Percentiles rank a stretch among this genome's conserved stretches.
These are phyloP conservation scores for Delphinus delphis DNA, from an alignment of 2,113 vertebrate genomes.

Conservation along the genomic window DNA sequence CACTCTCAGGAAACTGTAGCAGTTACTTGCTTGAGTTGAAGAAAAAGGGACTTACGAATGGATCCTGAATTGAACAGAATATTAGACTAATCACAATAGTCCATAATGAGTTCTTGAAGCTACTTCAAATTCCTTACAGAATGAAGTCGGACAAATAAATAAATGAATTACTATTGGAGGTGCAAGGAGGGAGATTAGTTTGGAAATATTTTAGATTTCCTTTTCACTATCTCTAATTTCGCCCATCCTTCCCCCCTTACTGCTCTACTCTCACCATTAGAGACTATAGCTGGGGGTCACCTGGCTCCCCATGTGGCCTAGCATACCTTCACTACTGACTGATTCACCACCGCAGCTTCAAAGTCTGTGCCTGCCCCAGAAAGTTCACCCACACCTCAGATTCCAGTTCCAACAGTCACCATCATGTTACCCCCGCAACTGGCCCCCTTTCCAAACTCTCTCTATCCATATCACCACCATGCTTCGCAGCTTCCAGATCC, in stretches of 20 bases:
- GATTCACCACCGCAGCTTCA: background rate
- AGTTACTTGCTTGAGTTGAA: slow-evolving; percentile 53
- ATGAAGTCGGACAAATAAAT: slow-evolving; percentile 47
- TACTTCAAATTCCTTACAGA: slow-evolving; percentile 38
- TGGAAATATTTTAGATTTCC: slow-evolving; percentile 37
- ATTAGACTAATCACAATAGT: slow-evolving; percentile 48
- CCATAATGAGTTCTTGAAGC: slow-evolving; percentile 39
- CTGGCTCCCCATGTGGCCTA: background rate
- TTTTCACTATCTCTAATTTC: background rate
- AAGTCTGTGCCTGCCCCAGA: background rate
- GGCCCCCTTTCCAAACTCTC: background rate
- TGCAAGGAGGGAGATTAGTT: background rate
- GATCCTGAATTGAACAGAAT: slow-evolving; percentile 25
- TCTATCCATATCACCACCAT: background rate
- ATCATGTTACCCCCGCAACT: background rate
- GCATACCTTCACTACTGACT: background rate
- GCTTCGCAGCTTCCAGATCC: slow-evolving; percentile 36
- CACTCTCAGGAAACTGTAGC: slow-evolving; percentile 17
- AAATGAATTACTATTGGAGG: background rate
- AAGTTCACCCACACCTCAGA: slow-evolving; percentile 13
- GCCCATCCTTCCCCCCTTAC: background rate
- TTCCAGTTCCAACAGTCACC: background rate
- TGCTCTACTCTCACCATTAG: background rate
- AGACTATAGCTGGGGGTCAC: background rate
- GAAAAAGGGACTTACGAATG: slow-evolving; percentile 35